Conservation (phyloP, 2,797 vertebrate genomes). For the Sciurus vulgaris region DNA sequence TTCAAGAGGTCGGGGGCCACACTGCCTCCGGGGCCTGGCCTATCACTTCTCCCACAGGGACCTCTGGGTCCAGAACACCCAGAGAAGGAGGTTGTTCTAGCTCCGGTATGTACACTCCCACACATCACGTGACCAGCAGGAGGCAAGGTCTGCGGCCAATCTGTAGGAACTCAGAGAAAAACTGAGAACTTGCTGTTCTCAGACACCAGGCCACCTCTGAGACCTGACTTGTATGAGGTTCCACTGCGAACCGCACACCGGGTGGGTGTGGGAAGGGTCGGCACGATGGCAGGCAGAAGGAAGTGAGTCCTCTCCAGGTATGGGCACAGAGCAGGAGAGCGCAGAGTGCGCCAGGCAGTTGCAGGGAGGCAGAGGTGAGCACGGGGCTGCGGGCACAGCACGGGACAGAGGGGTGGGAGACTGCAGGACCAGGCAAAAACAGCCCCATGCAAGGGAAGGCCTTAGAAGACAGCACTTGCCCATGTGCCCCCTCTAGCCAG, state of each 20-base stretch:
- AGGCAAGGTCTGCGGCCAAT: not conserved
- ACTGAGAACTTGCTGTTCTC: rapidly evolving
- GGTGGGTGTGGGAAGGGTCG: not conserved
- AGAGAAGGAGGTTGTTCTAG: not conserved
- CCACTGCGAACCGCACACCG: not conserved
- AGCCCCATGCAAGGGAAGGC: not conserved
- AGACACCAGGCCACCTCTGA: not conserved
- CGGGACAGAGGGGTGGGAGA: not conserved
- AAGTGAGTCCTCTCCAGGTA: not conserved
- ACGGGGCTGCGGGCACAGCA: rapidly evolving
- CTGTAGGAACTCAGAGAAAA: not conserved
- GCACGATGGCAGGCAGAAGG: not conserved
- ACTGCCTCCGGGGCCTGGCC: not conserved
- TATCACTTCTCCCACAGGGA: not conserved
- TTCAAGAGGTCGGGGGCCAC: not conserved
- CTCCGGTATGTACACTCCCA: rapidly evolving
- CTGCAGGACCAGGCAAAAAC: not conserved
- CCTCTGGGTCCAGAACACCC: not conserved
- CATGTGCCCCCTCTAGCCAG: rapidly evolving
- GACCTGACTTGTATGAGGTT: not conserved
- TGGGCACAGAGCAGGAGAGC: too few relatives aligned
- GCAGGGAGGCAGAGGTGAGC: not conserved
- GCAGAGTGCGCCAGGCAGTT: not conserved
- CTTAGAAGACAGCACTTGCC: rapidly evolving
- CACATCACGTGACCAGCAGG: too few relatives aligned